Base-by-base conservation (phyloP, 2,113 vertebrate genomes). In the Leiothrix lutea region DNA sequence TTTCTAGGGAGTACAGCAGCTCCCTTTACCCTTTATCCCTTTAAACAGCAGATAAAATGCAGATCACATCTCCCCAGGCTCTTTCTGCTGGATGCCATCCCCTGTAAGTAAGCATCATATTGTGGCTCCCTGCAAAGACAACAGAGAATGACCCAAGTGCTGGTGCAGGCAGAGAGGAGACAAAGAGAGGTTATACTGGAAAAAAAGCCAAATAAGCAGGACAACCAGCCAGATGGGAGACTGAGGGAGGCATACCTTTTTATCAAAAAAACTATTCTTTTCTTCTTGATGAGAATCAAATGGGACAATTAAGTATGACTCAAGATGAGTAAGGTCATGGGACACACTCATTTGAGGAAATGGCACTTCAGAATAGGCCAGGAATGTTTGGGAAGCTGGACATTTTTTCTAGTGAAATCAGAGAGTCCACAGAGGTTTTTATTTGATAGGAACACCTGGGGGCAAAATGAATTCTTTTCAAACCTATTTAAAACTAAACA, bases 81-180 rank as follows among this genome's bases (percentile, higher is more conserved):
- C 12, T 77, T 77, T 50, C 54, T 88, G 31, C 54, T 36, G 24
- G 10, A 10, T 7, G 26, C 8, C 10, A 22, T 16, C 5, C 8
- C 20, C 28, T 20, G 31, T n/a, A 51, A 56, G 31, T 47, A 17
- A 73, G 6, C 4, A n/a, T 15, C 2, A 0, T 4, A 11, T 12
- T 51, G 50, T 29, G 33, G 9, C 31, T 81, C n/a, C 31, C 28
- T 3, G 2, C 38, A 40, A 51, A 48, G 33, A n/a, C 33, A 36
- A n/a, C 42, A 36, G 42, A 48, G 36, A 15, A 9, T 31, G 36
- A 51, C 21, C 40, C n/a, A 48, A n/a, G 42, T 1, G 5, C 14
- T 4, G 16, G 12, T 29, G 45, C 8, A 6, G 45, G 36, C 48
- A 73, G 40, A 31, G 45, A 73, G 36, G 26, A 17, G 31, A 15